Base-by-base conservation (phyloP, 2,888 invertebrate species). In the Capitulum mitella region DNA sequence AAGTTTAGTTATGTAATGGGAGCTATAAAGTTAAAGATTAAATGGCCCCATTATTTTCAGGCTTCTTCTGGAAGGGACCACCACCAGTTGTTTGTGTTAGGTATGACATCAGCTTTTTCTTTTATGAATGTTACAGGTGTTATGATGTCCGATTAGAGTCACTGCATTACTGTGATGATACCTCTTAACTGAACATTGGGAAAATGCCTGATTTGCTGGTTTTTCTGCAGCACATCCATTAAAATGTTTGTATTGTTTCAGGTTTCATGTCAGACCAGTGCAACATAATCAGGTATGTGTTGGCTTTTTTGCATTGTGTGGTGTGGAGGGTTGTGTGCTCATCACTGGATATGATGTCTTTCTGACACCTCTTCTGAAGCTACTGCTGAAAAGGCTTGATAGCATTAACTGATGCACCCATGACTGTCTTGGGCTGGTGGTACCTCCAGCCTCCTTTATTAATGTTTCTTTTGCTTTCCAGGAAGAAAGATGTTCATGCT, bases 321-420 rank as follows among this genome's bases (percentile, higher is more conserved):
- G n/a, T n/a, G n/a, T n/a, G n/a, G n/a, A n/a, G n/a, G n/a, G n/a
- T n/a, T n/a, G n/a, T n/a, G n/a, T n/a, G n/a, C n/a, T n/a, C n/a
- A n/a, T n/a, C n/a, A n/a, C n/a, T n/a, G n/a, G n/a, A n/a, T n/a
- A n/a, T n/a, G n/a, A n/a, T 29, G 10, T 1, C 10, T 8, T 5
- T 58, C 58, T 58, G 58, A 58, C 58, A 58, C 58, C 58, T 58
- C 58, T 58, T 58, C 58, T 58, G 58, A 58, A 58, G 58, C 58
- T 29, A 29, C 2, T 58, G 58, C 58, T 58, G 58, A 58, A 58
- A 29, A 8, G 16, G 58, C 58, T 58, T 6, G 58, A 6, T n/a
- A 58, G 58, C 58, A 58, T 14, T 29, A 5, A 58, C 58, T 58
- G 58, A 58, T 58, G 29, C n/a, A 58, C n/a, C n/a, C n/a, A n/a